Evolutionary conservation across 2,888 invertebrate genomes (phyloP).

Genomic region (Napeogenes sylphis): DNA sequence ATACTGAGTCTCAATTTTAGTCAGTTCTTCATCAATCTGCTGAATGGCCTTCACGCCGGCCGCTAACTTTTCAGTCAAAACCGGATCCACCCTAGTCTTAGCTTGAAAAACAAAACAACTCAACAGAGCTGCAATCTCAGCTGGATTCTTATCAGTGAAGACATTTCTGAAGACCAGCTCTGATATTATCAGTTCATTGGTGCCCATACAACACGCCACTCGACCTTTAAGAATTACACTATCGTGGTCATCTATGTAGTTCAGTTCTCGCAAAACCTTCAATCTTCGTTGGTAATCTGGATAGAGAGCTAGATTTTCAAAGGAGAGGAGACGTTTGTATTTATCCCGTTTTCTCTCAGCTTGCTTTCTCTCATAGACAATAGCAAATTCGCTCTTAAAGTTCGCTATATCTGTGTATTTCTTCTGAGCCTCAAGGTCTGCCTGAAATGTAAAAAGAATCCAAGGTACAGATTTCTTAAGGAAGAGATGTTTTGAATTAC

Average conservation of each 20-base stretch:
- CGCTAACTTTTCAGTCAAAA: constrained; percentile 77
- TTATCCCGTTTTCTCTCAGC: constrained; percentile 82
- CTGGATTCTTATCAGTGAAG: constrained; percentile 89
- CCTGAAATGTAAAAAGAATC: constrained; percentile 42
- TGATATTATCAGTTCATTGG: constrained; percentile 93
- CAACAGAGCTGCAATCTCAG: constrained; percentile 95
- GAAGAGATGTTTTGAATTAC: no score
- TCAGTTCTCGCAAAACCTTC: constrained; percentile 84
- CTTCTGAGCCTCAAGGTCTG: constrained; percentile 67
- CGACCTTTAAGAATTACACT: constrained; percentile 69
- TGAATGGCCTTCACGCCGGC: constrained; percentile 83
- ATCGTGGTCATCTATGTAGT: constrained; percentile 79
- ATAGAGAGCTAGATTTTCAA: constrained; percentile 89
- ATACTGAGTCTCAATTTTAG: constrained; percentile 80
- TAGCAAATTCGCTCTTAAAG: constrained; percentile 86
- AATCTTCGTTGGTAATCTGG: constrained; percentile 93
- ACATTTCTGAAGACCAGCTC: constrained; percentile 95
- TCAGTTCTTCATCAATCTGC: constrained; percentile 82
- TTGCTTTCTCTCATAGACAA: constrained; percentile 85
- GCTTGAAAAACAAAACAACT: constrained; percentile 96
- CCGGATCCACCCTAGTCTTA: constrained; percentile 80
- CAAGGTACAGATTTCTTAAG: neutral
- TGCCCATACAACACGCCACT: constrained; percentile 72
- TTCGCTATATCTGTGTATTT: constrained; percentile 86
- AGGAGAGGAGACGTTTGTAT: constrained; percentile 86